Evolutionary conservation across 1,140 invertebrate genomes (phyloP), one percentile per base, ranked within the genome.

Genomic region (Sitobion miscanthi): DNA sequence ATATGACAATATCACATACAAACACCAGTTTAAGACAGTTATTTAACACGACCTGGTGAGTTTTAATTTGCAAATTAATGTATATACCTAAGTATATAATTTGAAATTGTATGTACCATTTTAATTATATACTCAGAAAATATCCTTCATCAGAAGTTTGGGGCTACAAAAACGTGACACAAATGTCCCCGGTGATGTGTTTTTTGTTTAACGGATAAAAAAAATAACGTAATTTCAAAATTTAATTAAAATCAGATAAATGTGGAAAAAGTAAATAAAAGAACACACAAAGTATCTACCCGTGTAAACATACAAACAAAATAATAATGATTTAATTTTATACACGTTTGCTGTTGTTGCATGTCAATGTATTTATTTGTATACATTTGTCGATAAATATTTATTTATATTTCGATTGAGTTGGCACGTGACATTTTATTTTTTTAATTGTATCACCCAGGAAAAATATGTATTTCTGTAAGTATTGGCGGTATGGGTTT

Each of bases 401-500:
- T n/a, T 77, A 77, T 77, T 77, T n/a, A 77, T 77, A 77, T 77
- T 35, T 77, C 62, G 62, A 77, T n/a, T n/a, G 62, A 77, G 62
- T 77, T 77, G 4, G 14, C 30, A 17, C 30, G 17, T 77, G 14
- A n/a, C 4, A 57, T 54, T 21, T 54, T 57, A 77, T n/a, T 77
- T 77, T 77, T 77, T 77, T n/a, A 77, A 35, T 77, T n/a, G 30
- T 77, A n/a, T 77, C n/a, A 35, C n/a, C 30, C 30, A 5, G 30
- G 14, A n/a, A 69, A 69, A 69, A n/a, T 77, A n/a, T 77, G 14
- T 77, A 20, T 77, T 77, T 5, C 14, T 77, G 14, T 77, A 6
- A 5, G 62, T n/a, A n/a, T 69, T 69, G 0, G 9, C 30, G 25
- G 30, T 0, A 4, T 9, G 30, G 62, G 30, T 21, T 52, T 52